phyloP scores from a whole-genome alignment of 2,888 invertebrate species.

The Xanthia icteritia region DNA sequence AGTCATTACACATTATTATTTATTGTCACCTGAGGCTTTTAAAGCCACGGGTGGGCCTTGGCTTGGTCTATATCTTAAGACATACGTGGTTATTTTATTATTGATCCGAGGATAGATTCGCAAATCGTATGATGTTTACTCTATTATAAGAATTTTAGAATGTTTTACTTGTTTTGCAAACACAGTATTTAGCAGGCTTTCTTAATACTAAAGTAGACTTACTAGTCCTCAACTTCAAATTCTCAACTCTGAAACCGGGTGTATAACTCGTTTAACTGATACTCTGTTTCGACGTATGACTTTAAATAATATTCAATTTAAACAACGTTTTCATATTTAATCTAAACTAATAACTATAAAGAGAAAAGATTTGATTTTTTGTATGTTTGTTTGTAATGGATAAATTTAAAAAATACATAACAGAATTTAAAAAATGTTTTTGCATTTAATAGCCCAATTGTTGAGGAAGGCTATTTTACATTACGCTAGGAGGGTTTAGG shows the following conservation, averaged over 20 bases:
- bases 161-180: neutral
- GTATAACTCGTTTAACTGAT: neutral
- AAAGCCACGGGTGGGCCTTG: constrained; percentile 2
- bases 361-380: too few relatives aligned
- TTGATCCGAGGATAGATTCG: neutral
- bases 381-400: too few relatives aligned
- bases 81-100: neutral
- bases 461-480: too few relatives aligned
- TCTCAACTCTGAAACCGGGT: neutral
- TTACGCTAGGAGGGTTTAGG: too few relatives aligned
- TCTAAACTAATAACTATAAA: too few relatives aligned
- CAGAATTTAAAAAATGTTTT: too few relatives aligned
- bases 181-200: neutral
- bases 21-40: constrained; percentile 22
- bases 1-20: constrained; percentile 8
- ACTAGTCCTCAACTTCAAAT: neutral
- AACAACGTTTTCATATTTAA: neutral
- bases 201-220: neutral
- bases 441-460: too few relatives aligned
- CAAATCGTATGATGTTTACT: neutral
- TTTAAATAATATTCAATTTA: neutral
- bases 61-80: constrained; percentile 2
- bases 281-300: neutral
- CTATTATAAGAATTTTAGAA: neutral
- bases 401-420: too few relatives aligned